These are phyloP conservation scores for Melinaea menophilus DNA, from an alignment of 2,888 invertebrate genomes.

Conservation along the genomic window DNA sequence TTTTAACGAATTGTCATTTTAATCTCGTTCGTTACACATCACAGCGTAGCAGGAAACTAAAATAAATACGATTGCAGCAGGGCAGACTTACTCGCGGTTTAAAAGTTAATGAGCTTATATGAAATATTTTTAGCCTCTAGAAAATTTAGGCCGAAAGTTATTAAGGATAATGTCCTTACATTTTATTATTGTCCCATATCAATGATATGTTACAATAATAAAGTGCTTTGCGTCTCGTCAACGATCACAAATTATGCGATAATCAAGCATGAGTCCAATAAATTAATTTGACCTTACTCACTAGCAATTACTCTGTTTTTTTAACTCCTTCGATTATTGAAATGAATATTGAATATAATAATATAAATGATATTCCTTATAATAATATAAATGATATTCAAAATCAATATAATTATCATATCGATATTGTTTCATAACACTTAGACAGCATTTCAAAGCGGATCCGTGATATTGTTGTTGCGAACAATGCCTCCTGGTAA, in stretches of 20 bases:
- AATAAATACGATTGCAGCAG: constrained; percentile 22
- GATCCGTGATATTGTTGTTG: constrained; percentile 33
- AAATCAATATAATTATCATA: background rate
- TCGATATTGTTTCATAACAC: constrained; percentile 11
- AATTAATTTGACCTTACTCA: too few species aligned
- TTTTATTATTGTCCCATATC: too few species aligned
- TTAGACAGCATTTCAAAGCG: constrained; percentile 29
- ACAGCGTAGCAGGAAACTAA: constrained; percentile 27
- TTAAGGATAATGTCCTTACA: too few species aligned
- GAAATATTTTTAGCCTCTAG: constrained; percentile 9
- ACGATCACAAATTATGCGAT: too few species aligned
- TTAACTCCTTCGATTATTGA: too few species aligned
- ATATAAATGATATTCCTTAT: background rate
- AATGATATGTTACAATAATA: too few species aligned
- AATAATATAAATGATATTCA: background rate
- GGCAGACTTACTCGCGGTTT: background rate
- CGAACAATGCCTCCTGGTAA: constrained; percentile 31
- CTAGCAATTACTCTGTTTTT: too few species aligned
- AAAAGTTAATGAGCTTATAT: background rate
- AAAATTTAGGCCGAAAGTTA: too few species aligned
- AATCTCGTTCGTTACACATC: constrained; percentile 33
- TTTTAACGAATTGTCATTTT: constrained; percentile 38
- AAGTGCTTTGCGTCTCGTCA: too few species aligned
- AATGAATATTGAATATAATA: background rate
- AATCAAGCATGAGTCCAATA: too few species aligned